phyloP scores from a whole-genome alignment of 2,113 vertebrate species.

The Perca schrenkii region DNA sequence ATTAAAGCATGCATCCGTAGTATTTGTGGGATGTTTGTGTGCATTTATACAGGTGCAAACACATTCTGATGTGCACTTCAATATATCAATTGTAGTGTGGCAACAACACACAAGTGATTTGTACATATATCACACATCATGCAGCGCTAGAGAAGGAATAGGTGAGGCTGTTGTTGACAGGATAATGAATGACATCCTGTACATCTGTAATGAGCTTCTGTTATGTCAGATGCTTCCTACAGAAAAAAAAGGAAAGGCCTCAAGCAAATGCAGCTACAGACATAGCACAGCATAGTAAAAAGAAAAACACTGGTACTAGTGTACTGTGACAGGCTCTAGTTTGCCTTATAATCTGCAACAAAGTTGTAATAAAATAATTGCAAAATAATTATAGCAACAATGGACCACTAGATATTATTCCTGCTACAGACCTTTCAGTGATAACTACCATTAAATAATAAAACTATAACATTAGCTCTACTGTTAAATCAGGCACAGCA shows the following conservation, averaged over 20 bases:
- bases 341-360: conserved; percentile 17
- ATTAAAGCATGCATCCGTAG: conserved; percentile 4
- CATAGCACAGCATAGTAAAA: neutral
- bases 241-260: conserved; percentile 13
- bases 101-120: conserved; percentile 1
- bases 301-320: conserved; percentile 9
- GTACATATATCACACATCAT: conserved; percentile 1
- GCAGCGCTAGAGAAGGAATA: neutral
- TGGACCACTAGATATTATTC: neutral
- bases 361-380: conserved; percentile 12
- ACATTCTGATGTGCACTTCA: neutral
- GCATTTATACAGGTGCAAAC: neutral
- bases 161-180: conserved; percentile 19
- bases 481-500: neutral
- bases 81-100: neutral
- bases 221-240: conserved; percentile 23
- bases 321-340: conserved; percentile 20
- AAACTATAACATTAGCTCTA: neutral
- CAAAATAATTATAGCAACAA: conserved; percentile 14
- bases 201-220: conserved; percentile 33
- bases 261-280: conserved; percentile 11
- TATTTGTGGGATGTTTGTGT: neutral
- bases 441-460: neutral
- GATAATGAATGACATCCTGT: conserved; percentile 33
- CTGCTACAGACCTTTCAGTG: neutral